A percentile compares a stretch with the other conserved stretches of the same genome.
These are phyloP conservation scores for Lathamus discolor DNA, from an alignment of 2,113 vertebrate genomes.

Conservation along the genomic window DNA sequence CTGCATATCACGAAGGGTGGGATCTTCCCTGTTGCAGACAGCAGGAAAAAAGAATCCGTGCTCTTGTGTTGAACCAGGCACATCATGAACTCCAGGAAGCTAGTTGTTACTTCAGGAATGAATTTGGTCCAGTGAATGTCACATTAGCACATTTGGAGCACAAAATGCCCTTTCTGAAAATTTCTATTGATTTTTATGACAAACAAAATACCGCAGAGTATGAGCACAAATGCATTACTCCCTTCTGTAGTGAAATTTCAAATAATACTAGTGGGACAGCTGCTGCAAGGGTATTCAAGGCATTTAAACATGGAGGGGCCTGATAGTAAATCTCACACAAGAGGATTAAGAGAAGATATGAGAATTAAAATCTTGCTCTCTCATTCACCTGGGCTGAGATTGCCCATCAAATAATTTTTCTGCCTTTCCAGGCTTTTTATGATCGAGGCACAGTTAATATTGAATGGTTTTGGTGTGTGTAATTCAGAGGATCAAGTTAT, in stretches of 20 bases:
- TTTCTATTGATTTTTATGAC: conserved; percentile 47
- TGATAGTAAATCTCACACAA: neutral
- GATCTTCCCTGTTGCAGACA: neutral
- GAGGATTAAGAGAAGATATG: neutral
- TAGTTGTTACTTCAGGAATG: neutral
- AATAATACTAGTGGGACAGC: neutral
- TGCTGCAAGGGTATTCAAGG: neutral
- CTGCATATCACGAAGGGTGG: neutral
- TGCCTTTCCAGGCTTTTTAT: neutral
- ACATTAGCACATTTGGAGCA: conserved; percentile 35
- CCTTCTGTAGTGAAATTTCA: neutral
- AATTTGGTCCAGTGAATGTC: conserved; percentile 22
- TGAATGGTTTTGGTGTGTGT: neutral
- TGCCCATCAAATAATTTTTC: neutral
- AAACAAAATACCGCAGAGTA: neutral
- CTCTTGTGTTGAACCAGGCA: neutral
- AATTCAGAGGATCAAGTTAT: neutral
- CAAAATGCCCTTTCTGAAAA: conserved; percentile 30
- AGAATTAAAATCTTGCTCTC: neutral
- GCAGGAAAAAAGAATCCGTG: neutral
- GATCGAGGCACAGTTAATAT: neutral
- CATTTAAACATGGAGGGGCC: neutral
- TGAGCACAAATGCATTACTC: neutral
- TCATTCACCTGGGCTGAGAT: neutral
- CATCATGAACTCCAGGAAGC: neutral